These are phyloP conservation scores for Ardeotis arabs DNA, from an alignment of 2,113 vertebrate genomes.

Conservation along the genomic window DNA sequence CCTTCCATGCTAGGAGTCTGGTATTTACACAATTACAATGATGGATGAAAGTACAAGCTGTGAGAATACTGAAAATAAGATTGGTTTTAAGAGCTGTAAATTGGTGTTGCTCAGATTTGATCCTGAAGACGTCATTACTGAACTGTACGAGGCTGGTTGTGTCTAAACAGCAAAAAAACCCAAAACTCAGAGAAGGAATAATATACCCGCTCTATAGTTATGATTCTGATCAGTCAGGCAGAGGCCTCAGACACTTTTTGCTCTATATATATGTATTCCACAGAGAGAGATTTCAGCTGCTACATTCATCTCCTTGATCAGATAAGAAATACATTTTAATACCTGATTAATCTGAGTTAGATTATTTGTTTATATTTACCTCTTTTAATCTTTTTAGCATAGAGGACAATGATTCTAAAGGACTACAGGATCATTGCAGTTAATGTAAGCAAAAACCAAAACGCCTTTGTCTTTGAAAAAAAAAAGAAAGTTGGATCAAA, in stretches of 20 bases:
- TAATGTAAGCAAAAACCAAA: neutral
- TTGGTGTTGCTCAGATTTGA: neutral
- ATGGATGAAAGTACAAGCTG: neutral
- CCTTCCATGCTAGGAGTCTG: neutral
- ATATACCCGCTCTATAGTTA: neutral
- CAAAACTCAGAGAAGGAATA: neutral
- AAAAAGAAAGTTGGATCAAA: neutral
- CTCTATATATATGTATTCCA: neutral
- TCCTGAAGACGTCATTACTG: neutral
- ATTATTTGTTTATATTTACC: neutral
- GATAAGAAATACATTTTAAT: neutral
- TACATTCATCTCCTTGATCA: neutral
- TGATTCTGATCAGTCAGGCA: neutral
- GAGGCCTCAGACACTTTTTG: neutral
- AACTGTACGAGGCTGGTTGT: neutral
- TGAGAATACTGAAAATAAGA: neutral
- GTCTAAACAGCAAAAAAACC: neutral
- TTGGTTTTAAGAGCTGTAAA: neutral
- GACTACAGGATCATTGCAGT: neutral
- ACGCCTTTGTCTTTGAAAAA: neutral
- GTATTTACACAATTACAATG: neutral
- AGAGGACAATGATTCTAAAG: neutral
- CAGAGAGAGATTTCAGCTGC: neutral
- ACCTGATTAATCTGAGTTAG: neutral
- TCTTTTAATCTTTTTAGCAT: neutral